Evolutionary conservation across 2,113 vertebrate genomes (phyloP).

Genomic region (Cromileptes altivelis): DNA sequence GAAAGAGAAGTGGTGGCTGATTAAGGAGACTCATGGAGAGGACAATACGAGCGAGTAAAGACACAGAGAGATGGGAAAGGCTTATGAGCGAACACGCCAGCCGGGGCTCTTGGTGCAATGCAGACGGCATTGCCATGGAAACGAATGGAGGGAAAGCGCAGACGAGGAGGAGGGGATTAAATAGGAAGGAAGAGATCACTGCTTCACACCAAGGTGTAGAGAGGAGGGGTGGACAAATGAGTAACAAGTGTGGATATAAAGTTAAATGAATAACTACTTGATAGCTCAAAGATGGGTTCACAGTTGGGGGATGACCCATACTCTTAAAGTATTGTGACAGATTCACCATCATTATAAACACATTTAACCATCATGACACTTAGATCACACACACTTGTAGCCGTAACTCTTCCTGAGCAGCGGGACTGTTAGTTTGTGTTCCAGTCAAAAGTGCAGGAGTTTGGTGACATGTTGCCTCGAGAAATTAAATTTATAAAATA

Average conservation of each 20-base stretch:
- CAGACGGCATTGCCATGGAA: conserved; percentile 91
- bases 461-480: conserved; percentile 10
- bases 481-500: conserved; percentile 22
- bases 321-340: background rate
- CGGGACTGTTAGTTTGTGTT: background rate
- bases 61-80: conserved; percentile 57
- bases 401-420: background rate
- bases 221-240: conserved; percentile 37
- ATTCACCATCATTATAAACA: background rate
- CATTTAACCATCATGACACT: background rate
- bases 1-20: conserved; percentile 19
- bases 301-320: background rate
- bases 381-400: background rate
- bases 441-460: conserved; percentile 2
- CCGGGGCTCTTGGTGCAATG: conserved; percentile 89
- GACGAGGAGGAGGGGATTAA: conserved; percentile 82
- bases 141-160: conserved; percentile 80
- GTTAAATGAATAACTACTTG: conserved; percentile 48
- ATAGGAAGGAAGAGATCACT: conserved; percentile 79
- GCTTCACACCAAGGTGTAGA: conserved; percentile 54
- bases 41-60: conserved; percentile 48
- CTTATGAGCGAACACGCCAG: conserved; percentile 69
- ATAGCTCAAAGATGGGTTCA: conserved; percentile 21
- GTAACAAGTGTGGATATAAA: conserved; percentile 62
- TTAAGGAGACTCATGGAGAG: conserved; percentile 49